Base-by-base conservation (phyloP, 1,140 invertebrate species). In the Mactra quadrangularis region DNA sequence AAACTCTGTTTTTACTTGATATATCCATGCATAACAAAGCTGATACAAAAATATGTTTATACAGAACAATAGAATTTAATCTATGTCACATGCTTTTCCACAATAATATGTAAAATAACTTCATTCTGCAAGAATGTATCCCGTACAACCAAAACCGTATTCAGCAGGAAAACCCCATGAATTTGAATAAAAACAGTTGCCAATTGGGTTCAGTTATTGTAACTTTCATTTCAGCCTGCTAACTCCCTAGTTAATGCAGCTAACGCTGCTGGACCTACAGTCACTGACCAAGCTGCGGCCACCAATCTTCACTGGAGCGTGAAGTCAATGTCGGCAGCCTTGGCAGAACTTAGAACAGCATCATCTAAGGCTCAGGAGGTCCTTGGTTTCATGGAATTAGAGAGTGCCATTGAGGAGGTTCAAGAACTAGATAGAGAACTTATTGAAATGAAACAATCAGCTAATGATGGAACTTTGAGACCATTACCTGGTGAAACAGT, bases 401-500 rank as follows among this genome's bases (percentile, higher is more conserved):
- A 94, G 25, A 91, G 96, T 0, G 97, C 97, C 0, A 93, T 97
- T 25, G 96, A 98, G 66, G 92, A 97, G 25, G 96, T 99, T 35
- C 94, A 95, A 3, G 95, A 95, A 59, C 93, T 99, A 33, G 96
- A 97, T 89, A 95, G 95, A 52, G 97, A 99, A 89, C 92, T 99
- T 0, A 94, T 96, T 15, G 97, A 97, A 86, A 96, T 97, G 78
- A 95, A 96, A 77, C 94, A 95, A 82, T 96, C 96, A 0, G 96
- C 96, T 0, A 92, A 95, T 6, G 94, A 94, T 0, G 95, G 95
- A 2, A 94, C 95, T 50, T 92, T 99, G 22, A 94, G 95, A 84
- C 97, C 97, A 0, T 91, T 99, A 47, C 97, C 98, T 0, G 97
- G 96, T 52, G 97, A 98, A 92, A 97, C 96, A 6, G 95, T 95